Evolutionary conservation across 1,140 invertebrate genomes (phyloP), one percentile per base, ranked within the genome.

Genomic region (Drosophila quadrilineata): DNA sequence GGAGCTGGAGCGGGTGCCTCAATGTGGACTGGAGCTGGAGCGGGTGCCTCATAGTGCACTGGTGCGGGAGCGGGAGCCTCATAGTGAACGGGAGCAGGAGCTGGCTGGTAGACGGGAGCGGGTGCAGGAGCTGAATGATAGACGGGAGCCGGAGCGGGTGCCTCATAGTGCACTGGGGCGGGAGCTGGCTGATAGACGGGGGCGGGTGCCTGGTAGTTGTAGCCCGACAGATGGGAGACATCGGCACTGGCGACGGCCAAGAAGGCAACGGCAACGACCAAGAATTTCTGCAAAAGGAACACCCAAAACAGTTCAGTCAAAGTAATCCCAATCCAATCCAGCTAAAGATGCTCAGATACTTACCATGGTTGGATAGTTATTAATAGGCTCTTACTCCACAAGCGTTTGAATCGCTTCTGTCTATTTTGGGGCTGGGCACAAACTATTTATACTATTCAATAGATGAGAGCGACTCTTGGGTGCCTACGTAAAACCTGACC

Each of bases 201-300:
- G 16, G 57, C 52, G 3, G 71, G 76, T 0, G 82, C 60, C 6
- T 67, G 38, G 14, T 82, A 82, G 53, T 87, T 66, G 38, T 82
- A 77, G 4, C 76, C 76, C 54, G 87, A 75, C 67, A 87, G 6
- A 6, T 87, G 74, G 43, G 84, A 72, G 9, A 87, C 84, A 79
- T 87, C 84, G 21, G 74, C 84, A 50, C 71, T 75, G 45, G 71
- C 84, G 50, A 40, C 72, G n/a, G 77, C 84, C 84, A 87, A 45
- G 28, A 87, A 82, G 77, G 84, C 77, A 52, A 87, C 75, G 45
- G 75, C 65, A 33, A 84, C 56, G 50, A 79, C 33, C 36, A 87
- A 35, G 75, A 87, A 79, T 79, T 84, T 87, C 84, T 87, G 16
- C 17, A 54, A 12, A 40, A 16, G n/a, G 0, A 57, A 21, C 17